Evolutionary conservation across 2,113 vertebrate genomes (phyloP).

Genomic region (Peromyscus leucopus): DNA sequence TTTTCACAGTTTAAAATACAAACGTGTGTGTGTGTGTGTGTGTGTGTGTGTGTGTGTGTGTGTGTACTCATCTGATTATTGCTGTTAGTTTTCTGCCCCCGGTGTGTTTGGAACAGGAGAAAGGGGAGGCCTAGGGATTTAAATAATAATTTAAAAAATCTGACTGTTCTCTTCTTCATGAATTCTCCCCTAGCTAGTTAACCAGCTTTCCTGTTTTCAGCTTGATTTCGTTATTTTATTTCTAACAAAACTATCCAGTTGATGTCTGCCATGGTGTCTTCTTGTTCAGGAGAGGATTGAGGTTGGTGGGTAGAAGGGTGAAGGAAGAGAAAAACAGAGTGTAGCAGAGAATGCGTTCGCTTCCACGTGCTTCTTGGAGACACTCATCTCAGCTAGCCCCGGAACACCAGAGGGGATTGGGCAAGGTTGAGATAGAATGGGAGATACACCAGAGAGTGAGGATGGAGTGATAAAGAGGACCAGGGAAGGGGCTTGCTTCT

Average conservation of each 20-base stretch:
- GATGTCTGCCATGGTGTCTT: background rate
- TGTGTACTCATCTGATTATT: background rate
- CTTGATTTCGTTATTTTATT: background rate
- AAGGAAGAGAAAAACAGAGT: background rate
- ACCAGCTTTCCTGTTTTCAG: background rate
- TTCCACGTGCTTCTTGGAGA: rapidly evolving
- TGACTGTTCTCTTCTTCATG: background rate
- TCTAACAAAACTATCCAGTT: background rate
- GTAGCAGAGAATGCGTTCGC: background rate
- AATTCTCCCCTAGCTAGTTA: background rate
- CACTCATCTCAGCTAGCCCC: background rate
- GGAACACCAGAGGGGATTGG: background rate
- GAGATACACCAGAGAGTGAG: background rate
- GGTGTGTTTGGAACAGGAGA: background rate
- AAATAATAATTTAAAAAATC: background rate
- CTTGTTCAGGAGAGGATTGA: background rate
- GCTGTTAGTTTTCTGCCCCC: constrained; percentile 49
- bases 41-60: background rate
- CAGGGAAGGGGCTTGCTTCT: background rate
- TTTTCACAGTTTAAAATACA: background rate
- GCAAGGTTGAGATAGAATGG: background rate
- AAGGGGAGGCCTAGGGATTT: background rate
- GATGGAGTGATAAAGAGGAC: rapidly evolving
- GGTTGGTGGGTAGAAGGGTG: background rate
- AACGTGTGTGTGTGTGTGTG: background rate